These are phyloP conservation scores for Cremastinae sp. DNA, from an alignment of 2,888 invertebrate species.

Conservation along the genomic window DNA sequence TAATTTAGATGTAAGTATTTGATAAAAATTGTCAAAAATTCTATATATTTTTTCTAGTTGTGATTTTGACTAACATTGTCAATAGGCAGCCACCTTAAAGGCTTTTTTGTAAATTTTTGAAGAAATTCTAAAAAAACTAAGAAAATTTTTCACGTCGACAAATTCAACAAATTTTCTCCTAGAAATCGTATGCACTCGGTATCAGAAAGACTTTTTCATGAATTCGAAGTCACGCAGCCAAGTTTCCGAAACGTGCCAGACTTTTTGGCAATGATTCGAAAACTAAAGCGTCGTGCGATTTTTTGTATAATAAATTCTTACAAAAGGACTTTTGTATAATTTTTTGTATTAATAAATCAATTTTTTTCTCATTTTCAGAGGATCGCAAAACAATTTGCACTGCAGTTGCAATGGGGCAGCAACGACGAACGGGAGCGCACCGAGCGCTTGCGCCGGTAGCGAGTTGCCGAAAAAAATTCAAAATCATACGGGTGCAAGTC, in stretches of 20 bases:
- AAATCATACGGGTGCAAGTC: constrained; percentile 84
- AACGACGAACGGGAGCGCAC: constrained; percentile 76
- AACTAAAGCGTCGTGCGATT: background rate
- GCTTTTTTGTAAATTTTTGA: no score
- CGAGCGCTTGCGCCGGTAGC: constrained; percentile 78
- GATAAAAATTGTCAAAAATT: no score
- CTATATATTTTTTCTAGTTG: no score
- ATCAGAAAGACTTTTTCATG: constrained; percentile 17
- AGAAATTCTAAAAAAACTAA: no score
- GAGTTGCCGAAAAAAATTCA: constrained; percentile 87
- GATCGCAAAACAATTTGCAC: constrained; percentile 86
- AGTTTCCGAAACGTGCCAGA: constrained; percentile 34
- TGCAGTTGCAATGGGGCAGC: constrained; percentile 84
- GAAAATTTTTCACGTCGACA: no score
- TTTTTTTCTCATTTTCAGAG: constrained; percentile 81
- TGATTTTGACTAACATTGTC: no score
- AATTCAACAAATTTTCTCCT: constrained; percentile 36
- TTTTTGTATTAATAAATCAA: background rate
- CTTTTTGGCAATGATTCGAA: constrained; percentile 48
- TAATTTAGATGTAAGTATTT: no score
- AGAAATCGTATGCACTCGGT: constrained; percentile 6
- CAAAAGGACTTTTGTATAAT: background rate
- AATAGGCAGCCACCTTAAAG: no score
- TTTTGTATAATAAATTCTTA: background rate
- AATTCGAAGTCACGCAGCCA: constrained; percentile 38